phyloP scores from a whole-genome alignment of 2,888 invertebrate genomes.

The Epinotia ramella region DNA sequence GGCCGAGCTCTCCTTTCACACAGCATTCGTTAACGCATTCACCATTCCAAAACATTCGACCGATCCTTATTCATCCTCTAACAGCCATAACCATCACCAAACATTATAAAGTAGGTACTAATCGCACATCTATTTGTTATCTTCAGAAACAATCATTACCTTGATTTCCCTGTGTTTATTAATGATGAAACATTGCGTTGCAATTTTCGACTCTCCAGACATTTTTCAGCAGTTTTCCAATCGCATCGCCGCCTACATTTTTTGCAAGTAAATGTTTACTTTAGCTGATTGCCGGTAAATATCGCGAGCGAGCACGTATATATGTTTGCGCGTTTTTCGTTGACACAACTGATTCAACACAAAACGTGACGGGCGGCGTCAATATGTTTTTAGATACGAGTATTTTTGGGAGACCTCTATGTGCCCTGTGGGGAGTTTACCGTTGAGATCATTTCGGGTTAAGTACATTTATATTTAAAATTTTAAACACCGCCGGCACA shows the following conservation, averaged over 20 bases:
- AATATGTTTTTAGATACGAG: background rate
- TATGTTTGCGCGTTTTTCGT: constrained; percentile 19
- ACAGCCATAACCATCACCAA: too few relatives aligned
- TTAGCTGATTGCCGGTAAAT: constrained; percentile 18
- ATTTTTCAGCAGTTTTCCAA: background rate
- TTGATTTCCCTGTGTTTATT: too few relatives aligned
- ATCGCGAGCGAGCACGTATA: constrained; percentile 14
- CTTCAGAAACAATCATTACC: too few relatives aligned
- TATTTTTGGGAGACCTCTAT: background rate
- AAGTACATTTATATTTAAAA: too few relatives aligned
- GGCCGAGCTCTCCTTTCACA: too few relatives aligned
- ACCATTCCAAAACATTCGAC: too few relatives aligned
- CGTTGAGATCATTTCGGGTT: background rate
- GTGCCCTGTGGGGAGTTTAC: background rate
- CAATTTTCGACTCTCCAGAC: background rate
- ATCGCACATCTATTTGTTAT: too few relatives aligned
- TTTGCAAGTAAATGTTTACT: constrained; percentile 24
- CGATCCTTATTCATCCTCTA: too few relatives aligned
- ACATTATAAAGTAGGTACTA: too few relatives aligned
- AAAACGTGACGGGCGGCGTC: constrained; percentile 5
- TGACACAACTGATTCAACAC: constrained; percentile 12
- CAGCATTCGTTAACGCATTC: too few relatives aligned
- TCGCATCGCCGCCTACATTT: constrained; percentile 18
- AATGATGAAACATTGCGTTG: too few relatives aligned
- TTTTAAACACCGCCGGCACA: too few relatives aligned